Percentiles rank a stretch among this genome's conserved stretches.
Evolutionary conservation across 2,888 invertebrate genomes (phyloP).

Genomic region (Lumbricus terrestris): DNA sequence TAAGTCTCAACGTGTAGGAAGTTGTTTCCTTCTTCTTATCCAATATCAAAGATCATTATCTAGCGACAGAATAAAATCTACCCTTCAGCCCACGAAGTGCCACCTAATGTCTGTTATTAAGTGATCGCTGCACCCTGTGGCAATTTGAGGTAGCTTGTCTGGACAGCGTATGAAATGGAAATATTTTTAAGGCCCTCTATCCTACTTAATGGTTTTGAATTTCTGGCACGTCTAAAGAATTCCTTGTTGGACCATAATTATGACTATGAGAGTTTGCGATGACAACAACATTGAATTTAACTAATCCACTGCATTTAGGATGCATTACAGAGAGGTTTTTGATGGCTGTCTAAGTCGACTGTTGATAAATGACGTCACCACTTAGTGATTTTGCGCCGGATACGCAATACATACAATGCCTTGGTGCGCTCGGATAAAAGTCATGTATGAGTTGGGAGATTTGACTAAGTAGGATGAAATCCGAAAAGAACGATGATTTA

Average conservation of each 20-base stretch:
- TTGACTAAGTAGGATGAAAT: not conserved
- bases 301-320: not conserved
- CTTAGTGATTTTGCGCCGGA: not conserved
- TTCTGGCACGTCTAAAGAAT: not conserved
- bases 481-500: too few species aligned
- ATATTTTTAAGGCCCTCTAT: not conserved
- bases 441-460: not conserved
- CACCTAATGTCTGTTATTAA: not conserved
- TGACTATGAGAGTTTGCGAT: not conserved
- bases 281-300: not conserved
- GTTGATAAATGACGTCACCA: slow-evolving; percentile 3
- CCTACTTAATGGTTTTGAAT: not conserved
- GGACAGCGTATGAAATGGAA: not conserved
- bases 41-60: not conserved
- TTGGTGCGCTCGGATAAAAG: not conserved
- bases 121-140: not conserved
- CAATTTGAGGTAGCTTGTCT: not conserved
- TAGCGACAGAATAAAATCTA: not conserved
- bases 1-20: slow-evolving; percentile 28
- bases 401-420: not conserved
- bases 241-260: too few species aligned
- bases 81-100: not conserved
- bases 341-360: not conserved
- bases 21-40: slow-evolving; percentile 20
- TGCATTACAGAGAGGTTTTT: not conserved